Evolutionary conservation across 1,140 invertebrate species (phyloP).

Genomic region (Copidosoma floridanum): DNA sequence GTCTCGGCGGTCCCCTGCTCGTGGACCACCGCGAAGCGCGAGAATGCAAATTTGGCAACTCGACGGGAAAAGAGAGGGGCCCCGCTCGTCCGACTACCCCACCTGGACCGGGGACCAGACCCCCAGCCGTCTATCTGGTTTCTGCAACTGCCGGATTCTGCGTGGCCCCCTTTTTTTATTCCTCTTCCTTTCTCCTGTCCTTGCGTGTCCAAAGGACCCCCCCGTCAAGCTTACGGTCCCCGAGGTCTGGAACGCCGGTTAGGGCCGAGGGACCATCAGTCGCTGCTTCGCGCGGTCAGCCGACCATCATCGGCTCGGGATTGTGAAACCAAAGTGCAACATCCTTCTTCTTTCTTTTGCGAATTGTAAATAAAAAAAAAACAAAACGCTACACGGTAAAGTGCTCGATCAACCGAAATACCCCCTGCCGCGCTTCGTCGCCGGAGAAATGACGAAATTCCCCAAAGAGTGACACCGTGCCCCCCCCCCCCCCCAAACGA

Average conservation of each 20-base stretch:
- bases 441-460: no score
- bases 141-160: constrained; percentile 15
- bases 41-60: constrained; percentile 27
- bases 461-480: no score
- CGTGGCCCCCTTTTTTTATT: not conserved
- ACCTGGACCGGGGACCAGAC: constrained; percentile 52
- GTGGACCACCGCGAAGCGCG: constrained; percentile 34
- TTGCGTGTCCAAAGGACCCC: constrained; percentile 8
- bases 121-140: constrained; percentile 53
- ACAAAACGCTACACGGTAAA: no score
- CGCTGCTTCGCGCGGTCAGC: not conserved
- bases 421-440: no score
- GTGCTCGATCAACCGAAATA: no score
- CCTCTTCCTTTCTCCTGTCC: not conserved
- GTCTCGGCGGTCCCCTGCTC: constrained; percentile 26
- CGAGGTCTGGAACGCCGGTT: no score
- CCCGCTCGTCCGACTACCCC: constrained; percentile 47
- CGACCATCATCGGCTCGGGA: not conserved
- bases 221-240: no score
- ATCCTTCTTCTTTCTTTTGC: no score
- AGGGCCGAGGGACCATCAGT: not conserved
- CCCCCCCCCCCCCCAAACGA: no score
- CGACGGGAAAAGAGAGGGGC: not conserved
- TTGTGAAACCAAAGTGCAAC: no score
- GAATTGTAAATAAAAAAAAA: no score